Evolutionary conservation across 1,140 invertebrate species (phyloP), one percentile per base, ranked within the genome.

Genomic region (Drosophila sucinea): DNA sequence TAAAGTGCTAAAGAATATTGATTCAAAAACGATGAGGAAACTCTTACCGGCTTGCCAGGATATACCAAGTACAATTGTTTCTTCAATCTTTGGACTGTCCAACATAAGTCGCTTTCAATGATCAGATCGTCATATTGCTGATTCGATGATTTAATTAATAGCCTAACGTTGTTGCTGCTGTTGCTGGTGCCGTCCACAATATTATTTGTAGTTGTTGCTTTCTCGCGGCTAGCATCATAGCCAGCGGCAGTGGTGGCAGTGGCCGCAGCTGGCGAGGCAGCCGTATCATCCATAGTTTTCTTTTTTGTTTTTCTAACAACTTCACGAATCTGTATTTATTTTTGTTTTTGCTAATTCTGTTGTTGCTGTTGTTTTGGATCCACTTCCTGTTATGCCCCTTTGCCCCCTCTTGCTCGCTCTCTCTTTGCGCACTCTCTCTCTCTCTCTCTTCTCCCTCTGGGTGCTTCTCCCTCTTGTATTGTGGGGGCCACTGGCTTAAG

Each of bases 61-160:
- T 98, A 98, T 63, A 97, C 95, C 92, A 96, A 94, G 3, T 95
- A 95, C 25, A 98, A 93, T 90, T 98, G 95, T 67, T 95, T 95
- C 93, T 98, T 98, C 29, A 98, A 92, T 90, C 95, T 94, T 68
- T 94, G 93, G 61, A 98, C 95, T n/a, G 96, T 97, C 97, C 97
- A 98, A 67, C 95, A 94, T 35, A 95, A 93, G 86, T 96, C 94
- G 91, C 97, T 97, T 73, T 96, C 94, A 57, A 98, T 94, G 67
- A 95, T 95, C 87, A 97, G 95, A 92, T 98, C 97, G 74, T 96
- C 96, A 80, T 97, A 95, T 92, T 97, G 95, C 91, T 97, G 97
- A 93, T 97, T 97, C 23, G 97, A 96, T 27, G 96, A 96, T 93
- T 97, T 97, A 41, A 98, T 96, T 81, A 97, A 94, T 60, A 98